phyloP scores from a whole-genome alignment of 2,888 invertebrate species.

The Lasioglossum vierecki region DNA sequence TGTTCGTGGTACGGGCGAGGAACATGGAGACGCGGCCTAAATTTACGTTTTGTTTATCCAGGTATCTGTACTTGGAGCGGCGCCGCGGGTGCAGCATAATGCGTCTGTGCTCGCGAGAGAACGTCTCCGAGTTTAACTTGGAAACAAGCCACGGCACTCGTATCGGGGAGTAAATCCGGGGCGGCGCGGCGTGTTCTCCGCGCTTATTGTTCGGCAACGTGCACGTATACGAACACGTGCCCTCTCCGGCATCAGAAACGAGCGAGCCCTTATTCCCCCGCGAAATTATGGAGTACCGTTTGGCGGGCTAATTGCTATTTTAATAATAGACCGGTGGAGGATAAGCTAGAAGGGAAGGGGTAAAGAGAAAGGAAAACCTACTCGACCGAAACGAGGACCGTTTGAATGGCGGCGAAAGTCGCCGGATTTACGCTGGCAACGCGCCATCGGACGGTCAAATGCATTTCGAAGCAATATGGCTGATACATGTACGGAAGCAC shows the following conservation, averaged over 20 bases:
- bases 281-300: conserved; percentile 33
- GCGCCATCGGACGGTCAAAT: conserved; percentile 59
- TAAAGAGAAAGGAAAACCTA: conserved; percentile 22
- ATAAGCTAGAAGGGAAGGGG: background rate
- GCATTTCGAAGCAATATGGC: conserved; percentile 40
- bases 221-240: conserved; percentile 5
- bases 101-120: conserved; percentile 42
- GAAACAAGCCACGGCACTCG: conserved; percentile 64
- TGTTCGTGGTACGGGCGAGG: background rate
- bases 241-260: background rate
- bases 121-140: conserved; percentile 70
- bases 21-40: conserved; percentile 21
- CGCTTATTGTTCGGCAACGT: conserved; percentile 57
- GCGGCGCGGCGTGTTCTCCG: conserved; percentile 36
- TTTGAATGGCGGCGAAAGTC: conserved; percentile 59
- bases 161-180: conserved; percentile 52
- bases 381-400: background rate
- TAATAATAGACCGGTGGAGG: conserved; percentile 49
- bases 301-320: conserved; percentile 57
- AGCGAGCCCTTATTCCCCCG: conserved; percentile 8
- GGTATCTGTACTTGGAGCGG: conserved; percentile 31
- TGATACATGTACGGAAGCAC: conserved; percentile 17
- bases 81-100: conserved; percentile 37
- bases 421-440: conserved; percentile 59
- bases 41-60: conserved; percentile 66